phyloP scores from a whole-genome alignment of 2,113 vertebrate genomes.

The Zosterops japonicus region DNA sequence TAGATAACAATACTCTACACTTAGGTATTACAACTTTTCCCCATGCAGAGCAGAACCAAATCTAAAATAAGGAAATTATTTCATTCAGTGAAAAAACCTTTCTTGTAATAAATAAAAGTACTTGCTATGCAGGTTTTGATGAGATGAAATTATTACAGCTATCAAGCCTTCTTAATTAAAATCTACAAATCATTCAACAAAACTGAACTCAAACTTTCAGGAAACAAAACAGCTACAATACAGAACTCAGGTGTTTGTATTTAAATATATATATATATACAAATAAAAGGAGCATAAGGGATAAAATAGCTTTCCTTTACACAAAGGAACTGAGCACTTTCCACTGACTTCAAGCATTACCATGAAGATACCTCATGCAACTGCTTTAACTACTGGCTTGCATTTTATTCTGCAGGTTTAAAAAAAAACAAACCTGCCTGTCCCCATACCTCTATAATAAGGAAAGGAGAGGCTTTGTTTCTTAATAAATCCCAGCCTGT shows the following conservation, averaged over 20 bases:
- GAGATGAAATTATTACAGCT: slow-evolving; percentile 5
- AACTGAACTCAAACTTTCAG: neutral
- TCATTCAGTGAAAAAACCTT: neutral
- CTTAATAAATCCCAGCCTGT: neutral
- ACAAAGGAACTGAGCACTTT: neutral
- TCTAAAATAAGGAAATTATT: neutral
- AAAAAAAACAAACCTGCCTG: neutral
- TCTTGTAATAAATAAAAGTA: slow-evolving; percentile 45
- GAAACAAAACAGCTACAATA: neutral
- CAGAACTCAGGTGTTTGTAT: neutral
- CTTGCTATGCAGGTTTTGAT: neutral
- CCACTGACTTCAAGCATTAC: neutral
- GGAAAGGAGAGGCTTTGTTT: neutral
- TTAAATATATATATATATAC: slow-evolving; percentile 40
- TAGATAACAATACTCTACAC: neutral
- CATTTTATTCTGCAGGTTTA: neutral
- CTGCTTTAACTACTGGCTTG: neutral
- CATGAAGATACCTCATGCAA: neutral
- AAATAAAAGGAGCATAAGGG: neutral
- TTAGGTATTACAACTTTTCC: neutral
- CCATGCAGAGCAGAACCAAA: neutral
- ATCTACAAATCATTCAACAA: neutral
- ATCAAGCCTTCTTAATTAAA: slow-evolving; percentile 9
- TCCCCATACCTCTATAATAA: neutral
- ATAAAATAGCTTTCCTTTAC: neutral